These are phyloP conservation scores for Proteles cristata DNA, from an alignment of 2,113 vertebrate genomes.

Conservation along the genomic window DNA sequence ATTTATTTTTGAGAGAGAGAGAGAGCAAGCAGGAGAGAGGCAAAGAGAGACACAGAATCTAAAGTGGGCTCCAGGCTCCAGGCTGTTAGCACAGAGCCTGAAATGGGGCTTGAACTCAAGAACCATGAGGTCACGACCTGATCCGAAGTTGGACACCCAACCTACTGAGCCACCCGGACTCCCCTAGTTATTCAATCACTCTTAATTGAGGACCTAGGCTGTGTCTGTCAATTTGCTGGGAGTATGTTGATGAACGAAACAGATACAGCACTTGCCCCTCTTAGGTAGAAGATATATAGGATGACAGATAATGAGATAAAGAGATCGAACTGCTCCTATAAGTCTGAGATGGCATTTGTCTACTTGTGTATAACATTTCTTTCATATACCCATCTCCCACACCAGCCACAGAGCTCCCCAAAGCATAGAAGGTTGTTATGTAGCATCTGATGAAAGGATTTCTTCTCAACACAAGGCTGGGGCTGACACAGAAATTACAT, in stretches of 20 bases:
- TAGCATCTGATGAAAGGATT: background rate
- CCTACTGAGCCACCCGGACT: no score
- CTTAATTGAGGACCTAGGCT: background rate
- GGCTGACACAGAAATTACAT: background rate
- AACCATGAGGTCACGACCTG: no score
- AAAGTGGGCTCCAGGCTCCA: no score
- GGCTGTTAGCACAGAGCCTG: no score
- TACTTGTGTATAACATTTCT: background rate
- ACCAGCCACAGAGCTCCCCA: background rate
- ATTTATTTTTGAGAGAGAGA: no score
- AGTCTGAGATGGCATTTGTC: background rate
- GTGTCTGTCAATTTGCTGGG: background rate
- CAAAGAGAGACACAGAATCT: no score
- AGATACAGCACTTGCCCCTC: background rate
- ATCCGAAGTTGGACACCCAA: no score
- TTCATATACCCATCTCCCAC: background rate
- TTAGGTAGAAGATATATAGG: background rate
- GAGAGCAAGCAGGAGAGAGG: no score
- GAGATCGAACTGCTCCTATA: background rate
- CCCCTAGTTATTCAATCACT: background rate
- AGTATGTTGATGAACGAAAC: background rate
- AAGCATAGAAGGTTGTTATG: background rate
- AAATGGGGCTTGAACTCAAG: no score
- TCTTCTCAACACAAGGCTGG: background rate
- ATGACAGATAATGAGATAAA: background rate